Evolutionary conservation across 2,797 vertebrate genomes (phyloP).

Genomic region (Tenualosa thibaudeaui): DNA sequence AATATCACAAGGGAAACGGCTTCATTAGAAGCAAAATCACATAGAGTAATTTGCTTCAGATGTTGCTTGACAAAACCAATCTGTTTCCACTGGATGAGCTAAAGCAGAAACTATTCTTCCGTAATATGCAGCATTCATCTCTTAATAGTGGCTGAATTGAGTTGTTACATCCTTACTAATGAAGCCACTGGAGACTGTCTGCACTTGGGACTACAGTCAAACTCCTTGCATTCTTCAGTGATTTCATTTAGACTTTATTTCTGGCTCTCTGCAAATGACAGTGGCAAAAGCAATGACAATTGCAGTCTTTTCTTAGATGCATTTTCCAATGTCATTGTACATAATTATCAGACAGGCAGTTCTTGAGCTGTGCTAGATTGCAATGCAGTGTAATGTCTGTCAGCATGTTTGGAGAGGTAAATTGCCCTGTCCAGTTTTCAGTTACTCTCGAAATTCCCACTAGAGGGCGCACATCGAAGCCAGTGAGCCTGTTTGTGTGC

Average conservation of each 20-base stretch:
- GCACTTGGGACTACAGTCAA: neutral
- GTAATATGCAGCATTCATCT: neutral
- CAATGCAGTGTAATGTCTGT: neutral
- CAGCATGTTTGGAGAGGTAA: neutral
- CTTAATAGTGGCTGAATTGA: conserved; percentile 34
- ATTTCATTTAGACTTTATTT: conserved; percentile 9
- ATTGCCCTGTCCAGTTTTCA: neutral
- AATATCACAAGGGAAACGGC: neutral
- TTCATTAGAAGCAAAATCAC: neutral
- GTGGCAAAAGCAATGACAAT: neutral
- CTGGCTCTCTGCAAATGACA: neutral
- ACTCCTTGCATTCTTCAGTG: neutral
- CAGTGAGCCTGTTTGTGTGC: neutral
- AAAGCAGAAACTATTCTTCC: neutral
- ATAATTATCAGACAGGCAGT: neutral
- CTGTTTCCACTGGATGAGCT: neutral
- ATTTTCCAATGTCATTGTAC: neutral
- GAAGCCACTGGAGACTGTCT: conserved; percentile 35
- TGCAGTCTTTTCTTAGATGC: neutral
- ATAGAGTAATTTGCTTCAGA: neutral
- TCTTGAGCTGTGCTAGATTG: neutral
- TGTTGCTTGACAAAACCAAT: conserved; percentile 12
- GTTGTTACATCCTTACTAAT: conserved; percentile 45
- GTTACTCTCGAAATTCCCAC: neutral
- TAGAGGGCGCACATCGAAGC: neutral